Evolutionary conservation across 2,113 vertebrate genomes (phyloP).

Genomic region (Colius striatus): DNA sequence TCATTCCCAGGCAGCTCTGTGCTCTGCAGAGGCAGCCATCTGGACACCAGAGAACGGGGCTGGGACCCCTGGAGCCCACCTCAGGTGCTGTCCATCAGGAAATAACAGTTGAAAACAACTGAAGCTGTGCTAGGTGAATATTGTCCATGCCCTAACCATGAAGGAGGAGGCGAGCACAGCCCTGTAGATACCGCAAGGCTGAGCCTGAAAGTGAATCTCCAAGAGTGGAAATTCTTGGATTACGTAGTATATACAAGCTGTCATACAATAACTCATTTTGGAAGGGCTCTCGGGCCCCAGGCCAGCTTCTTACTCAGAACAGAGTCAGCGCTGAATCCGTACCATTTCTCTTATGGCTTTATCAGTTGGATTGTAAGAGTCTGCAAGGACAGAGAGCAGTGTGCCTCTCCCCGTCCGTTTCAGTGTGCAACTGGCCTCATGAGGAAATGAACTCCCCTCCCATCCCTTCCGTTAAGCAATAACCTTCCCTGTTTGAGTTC

Average conservation of each 20-base stretch:
- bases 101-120: not conserved
- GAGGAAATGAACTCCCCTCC: not conserved
- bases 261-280: not conserved
- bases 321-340: not conserved
- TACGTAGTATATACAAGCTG: not conserved
- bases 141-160: too few relatives aligned
- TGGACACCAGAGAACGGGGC: not conserved
- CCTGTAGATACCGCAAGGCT: not conserved
- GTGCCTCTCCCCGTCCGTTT: not conserved
- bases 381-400: not conserved
- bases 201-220: not conserved
- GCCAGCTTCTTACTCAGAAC: not conserved
- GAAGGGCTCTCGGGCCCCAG: not conserved
- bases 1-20: not conserved
- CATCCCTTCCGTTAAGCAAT: not conserved
- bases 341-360: not conserved
- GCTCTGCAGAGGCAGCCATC: not conserved
- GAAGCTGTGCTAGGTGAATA: not conserved
- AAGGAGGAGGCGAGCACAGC: not conserved
- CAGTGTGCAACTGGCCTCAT: not conserved
- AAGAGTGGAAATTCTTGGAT: slow-evolving; percentile 3
- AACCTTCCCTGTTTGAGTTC: not conserved
- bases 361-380: not conserved
- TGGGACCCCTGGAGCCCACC: not conserved
- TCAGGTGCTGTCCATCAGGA: not conserved